Base-by-base conservation (phyloP, 2,113 vertebrate species). In the Zosterops borbonicus region DNA sequence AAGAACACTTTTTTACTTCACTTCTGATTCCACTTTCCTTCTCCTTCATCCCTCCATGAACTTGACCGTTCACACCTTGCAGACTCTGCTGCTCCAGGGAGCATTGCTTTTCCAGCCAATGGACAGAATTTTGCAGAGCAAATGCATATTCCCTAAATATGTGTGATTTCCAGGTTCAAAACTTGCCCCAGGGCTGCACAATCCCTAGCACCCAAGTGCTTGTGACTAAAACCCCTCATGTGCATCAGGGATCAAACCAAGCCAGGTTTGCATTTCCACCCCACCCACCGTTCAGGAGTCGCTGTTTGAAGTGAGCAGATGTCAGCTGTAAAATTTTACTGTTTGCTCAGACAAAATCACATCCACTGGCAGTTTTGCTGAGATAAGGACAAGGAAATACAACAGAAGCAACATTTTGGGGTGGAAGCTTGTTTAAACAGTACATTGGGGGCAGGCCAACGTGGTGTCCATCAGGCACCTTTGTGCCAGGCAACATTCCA, bases 21-120 rank as follows among this genome's bases (percentile, higher is more conserved):
- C 13, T n/a, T 81, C 59, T 47, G 29, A 49, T 60, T 52, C 46
- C 46, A 23, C 35, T 25, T 90, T 29, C 41, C 6, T 25, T 17
- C 18, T 33, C 25, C 49, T 55, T 20, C 25, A 33, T 14, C 22
- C n/a, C 39, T 33, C 19, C 20, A 12, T 14, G 76, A 42, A 21
- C 76, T 56, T 6, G 1, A 23, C 53, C 0, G 1, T 23, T 69
- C 33, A 39, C 39, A 19, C 8, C 55, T 71, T 1, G 1, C 25
- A 35, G 50, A 14, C 18, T 46, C 18, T 0, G 0, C 50, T 64
- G 31, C 31, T 22, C 42, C 58, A 35, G 42, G 42, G n/a, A 63
- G 16, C 1, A 0, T 31, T 18, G 31, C 67, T 41, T 35, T 42
- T 31, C 76, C 31, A 80, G 76, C 9, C 58, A 31, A 5, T 7